Base-by-base conservation (phyloP, 2,888 invertebrate genomes). In the Eupithecia insigniata region DNA sequence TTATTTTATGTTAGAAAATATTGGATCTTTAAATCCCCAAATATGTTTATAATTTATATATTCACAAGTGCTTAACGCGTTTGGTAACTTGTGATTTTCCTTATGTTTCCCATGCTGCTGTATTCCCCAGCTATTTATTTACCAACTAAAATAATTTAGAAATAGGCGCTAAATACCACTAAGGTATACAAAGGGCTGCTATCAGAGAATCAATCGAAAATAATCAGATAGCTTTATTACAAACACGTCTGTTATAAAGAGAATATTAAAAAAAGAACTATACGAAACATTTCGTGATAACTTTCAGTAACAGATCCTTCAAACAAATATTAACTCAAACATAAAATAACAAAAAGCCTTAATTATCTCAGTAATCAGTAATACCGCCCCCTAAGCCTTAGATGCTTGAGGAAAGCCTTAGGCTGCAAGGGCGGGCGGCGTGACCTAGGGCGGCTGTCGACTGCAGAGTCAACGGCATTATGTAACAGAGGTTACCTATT, bases 371-470 rank as follows among this genome's bases (percentile, higher is more conserved):
- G 51, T 10, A 51, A 22, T 51, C 8, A 22, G 51, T 51, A 10
- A 51, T 22, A 7, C 34, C 61, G n/a, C 61, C 34, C 61, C 34
- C 61, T 22, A 3, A 55, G 55, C 61, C 18, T 18, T 3, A 14
- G 36, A 6, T 22, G 34, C 62, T 62, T 22, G 62, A 51, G 69
- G 69, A 70, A 67, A 68, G 70, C 60, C 1, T 36, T 26, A n/a
- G 51, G 10, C 36, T 7, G 58, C 72, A 72, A 78, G 79, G 79
- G 72, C 77, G 76, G 76, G 72, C 76, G 69, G 74, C 67, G 69
- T 74, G 77, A 69, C 76, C 77, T 1, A 26, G 74, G 76, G 78
- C 82, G 82, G 81, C 73, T 78, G 76, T 69, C 67, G 70, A 51
- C 69, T 55, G 34, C 69, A 66, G 69, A 71, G 66, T 71, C 71